phyloP scores from a whole-genome alignment of 2,113 vertebrate genomes.

The Callaeas wilsoni region DNA sequence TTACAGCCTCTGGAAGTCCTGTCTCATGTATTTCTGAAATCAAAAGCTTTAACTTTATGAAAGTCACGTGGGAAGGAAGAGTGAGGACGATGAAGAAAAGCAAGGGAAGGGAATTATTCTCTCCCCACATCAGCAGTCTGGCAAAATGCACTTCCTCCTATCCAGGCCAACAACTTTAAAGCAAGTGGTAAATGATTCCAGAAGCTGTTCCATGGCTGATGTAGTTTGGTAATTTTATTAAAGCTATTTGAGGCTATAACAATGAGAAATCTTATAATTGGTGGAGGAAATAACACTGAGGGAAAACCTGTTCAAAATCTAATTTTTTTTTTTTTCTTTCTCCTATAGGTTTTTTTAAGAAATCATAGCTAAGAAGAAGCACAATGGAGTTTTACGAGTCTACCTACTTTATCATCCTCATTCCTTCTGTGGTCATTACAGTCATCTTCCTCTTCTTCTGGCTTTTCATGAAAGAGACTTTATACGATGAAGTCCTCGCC shows the following conservation, averaged over 20 bases:
- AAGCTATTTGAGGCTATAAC: not conserved
- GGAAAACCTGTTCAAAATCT: not conserved
- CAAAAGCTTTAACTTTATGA: not conserved
- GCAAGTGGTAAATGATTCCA: not conserved
- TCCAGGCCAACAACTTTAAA: not conserved
- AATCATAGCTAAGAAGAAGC: slow-evolving; percentile 62
- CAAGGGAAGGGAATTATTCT: not conserved
- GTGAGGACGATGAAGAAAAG: not conserved
- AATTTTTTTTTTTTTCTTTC: not conserved
- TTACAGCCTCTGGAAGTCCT: not conserved
- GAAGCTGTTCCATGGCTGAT: not conserved
- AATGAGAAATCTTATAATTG: not conserved
- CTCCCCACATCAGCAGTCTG: not conserved
- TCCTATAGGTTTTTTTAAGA: not conserved
- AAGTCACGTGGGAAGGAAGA: not conserved
- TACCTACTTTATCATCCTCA: slow-evolving; percentile 92
- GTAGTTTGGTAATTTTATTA: not conserved
- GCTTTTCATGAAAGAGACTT: slow-evolving; percentile 98
- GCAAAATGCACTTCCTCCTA: not conserved
- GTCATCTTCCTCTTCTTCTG: slow-evolving; percentile 98
- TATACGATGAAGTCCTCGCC: slow-evolving; percentile 94
- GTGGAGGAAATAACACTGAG: not conserved
- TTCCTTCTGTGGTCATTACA: slow-evolving; percentile 89
- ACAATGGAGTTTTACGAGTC: slow-evolving; percentile 95
- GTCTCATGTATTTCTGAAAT: not conserved